A percentile compares a stretch with the other conserved stretches of the same genome.
These are phyloP conservation scores for Hemicrepidius hirtus DNA, from an alignment of 2,888 invertebrate species.

Conservation along the genomic window DNA sequence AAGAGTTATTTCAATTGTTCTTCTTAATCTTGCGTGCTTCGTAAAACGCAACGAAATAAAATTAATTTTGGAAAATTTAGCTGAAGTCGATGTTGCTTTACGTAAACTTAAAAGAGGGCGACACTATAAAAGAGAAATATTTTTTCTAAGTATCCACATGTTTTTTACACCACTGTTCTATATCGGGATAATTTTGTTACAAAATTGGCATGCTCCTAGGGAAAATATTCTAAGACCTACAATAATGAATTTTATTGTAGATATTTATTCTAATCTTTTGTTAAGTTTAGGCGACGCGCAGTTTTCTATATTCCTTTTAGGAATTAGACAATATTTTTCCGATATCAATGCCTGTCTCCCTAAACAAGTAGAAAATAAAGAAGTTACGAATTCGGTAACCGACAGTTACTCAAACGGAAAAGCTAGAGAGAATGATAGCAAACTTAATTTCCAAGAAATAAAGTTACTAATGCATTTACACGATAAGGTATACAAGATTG, in stretches of 20 bases:
- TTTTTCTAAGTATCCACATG: not conserved
- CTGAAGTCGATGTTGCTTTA: not conserved
- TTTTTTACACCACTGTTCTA: not conserved
- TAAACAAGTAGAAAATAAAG: no score
- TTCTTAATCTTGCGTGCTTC: not conserved
- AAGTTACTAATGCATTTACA: not conserved
- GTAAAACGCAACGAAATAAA: not conserved
- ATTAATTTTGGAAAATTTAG: not conserved
- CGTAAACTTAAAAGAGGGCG: not conserved
- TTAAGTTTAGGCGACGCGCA: not conserved
- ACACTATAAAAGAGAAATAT: not conserved
- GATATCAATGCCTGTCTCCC: not conserved
- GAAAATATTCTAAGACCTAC: not conserved
- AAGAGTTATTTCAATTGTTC: not conserved
- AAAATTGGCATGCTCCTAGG: not conserved
- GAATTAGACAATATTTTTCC: not conserved
- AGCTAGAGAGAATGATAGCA: no score
- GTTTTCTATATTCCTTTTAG: not conserved
- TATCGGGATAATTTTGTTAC: not conserved
- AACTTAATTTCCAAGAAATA: not conserved
- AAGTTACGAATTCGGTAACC: no score
- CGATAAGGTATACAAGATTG: not conserved
- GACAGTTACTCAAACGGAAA: no score
- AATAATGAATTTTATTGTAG: not conserved
- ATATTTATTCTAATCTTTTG: not conserved